phyloP scores from a whole-genome alignment of 2,113 vertebrate genomes.

The human (Homo sapiens) region DNA sequence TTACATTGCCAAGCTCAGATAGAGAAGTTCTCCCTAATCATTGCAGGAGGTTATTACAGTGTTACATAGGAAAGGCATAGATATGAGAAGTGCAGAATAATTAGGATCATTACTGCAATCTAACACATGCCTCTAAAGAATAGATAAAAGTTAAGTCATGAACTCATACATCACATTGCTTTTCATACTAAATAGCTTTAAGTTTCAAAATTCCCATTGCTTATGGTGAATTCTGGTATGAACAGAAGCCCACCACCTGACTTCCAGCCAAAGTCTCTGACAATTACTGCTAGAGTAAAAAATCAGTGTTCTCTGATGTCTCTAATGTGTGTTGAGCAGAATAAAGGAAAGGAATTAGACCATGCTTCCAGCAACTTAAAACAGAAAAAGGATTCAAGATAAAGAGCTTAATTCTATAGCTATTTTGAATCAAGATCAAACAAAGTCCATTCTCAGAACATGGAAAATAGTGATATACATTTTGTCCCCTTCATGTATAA shows the following conservation, averaged over 20 bases:
- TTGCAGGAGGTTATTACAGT: neutral
- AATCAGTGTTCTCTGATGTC: neutral
- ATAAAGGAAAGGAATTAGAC: constrained; percentile 8
- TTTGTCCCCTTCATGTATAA: neutral
- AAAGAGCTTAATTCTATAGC: neutral
- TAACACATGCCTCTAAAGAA: neutral
- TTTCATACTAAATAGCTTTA: neutral
- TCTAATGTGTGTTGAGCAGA: neutral
- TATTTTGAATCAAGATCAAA: constrained; percentile 21
- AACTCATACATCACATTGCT: neutral
- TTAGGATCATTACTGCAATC: neutral
- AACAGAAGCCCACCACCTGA: neutral
- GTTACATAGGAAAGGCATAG: neutral
- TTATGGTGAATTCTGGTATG: neutral
- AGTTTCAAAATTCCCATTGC: neutral
- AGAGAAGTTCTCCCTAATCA: neutral
- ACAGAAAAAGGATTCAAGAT: neutral
- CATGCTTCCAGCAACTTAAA: neutral
- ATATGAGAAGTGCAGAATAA: neutral
- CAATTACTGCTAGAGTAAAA: neutral
- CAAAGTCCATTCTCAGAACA: neutral
- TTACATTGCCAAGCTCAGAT: neutral
- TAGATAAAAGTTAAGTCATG: neutral
- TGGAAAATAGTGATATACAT: neutral
- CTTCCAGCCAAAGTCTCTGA: neutral